Conservation (phyloP, 2,113 vertebrate genomes). For the Pimephales promelas region DNA sequence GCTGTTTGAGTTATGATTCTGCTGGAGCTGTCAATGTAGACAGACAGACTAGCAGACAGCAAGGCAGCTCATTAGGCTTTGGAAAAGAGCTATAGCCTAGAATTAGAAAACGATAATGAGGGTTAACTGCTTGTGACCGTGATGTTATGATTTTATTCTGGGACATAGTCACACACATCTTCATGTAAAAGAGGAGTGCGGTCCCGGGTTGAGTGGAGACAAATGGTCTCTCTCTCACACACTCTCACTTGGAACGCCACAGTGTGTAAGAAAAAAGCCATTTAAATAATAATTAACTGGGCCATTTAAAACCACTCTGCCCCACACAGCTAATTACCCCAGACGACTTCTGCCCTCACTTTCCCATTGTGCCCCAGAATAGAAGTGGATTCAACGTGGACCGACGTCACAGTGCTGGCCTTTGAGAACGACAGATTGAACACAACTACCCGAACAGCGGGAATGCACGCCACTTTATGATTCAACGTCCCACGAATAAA, state of each 20-base stretch:
- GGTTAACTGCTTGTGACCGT: constrained; percentile 40
- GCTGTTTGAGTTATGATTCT: not conserved
- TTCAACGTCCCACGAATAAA: constrained; percentile 58
- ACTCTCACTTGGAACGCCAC: constrained; percentile 57
- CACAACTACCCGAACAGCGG: constrained; percentile 33
- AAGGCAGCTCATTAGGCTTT: not conserved
- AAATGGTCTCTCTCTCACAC: not conserved
- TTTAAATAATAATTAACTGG: constrained; percentile 79
- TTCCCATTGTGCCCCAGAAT: constrained; percentile 72
- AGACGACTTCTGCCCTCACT: constrained; percentile 71
- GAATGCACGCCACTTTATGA: not conserved
- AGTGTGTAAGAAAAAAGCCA: constrained; percentile 60
- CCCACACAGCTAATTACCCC: constrained; percentile 79
- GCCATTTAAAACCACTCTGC: constrained; percentile 73
- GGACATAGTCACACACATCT: constrained; percentile 32
- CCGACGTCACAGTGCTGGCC: constrained; percentile 52
- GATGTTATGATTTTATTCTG: constrained; percentile 12
- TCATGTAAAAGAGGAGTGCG: constrained; percentile 5
- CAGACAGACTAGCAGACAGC: constrained; percentile 8
- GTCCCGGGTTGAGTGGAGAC: constrained; percentile 12
- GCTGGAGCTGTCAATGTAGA: not conserved
- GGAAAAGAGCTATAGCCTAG: constrained; percentile 60
- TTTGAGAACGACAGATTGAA: constrained; percentile 60
- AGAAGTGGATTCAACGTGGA: constrained; percentile 60
- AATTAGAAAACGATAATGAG: constrained; percentile 54